Evolutionary conservation across 2,113 vertebrate species (phyloP).

Genomic region (Leucopsar rothschildi): DNA sequence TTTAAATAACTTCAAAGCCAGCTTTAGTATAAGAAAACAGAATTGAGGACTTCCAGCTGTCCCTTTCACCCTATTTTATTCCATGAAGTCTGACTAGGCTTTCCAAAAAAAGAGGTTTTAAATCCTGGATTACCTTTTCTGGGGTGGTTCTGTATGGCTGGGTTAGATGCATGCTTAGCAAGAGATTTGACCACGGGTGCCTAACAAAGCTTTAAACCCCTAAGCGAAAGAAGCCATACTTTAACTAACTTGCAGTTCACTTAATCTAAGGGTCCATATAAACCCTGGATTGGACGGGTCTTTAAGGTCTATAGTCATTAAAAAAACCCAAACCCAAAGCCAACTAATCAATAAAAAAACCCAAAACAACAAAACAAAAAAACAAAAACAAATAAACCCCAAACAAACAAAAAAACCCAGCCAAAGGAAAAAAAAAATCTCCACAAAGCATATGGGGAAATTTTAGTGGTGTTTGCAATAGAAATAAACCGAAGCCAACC

Average conservation of each 20-base stretch:
- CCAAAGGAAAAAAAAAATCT: neutral
- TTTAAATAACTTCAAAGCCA: neutral
- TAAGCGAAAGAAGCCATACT: neutral
- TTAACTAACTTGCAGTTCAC: neutral
- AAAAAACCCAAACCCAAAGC: neutral
- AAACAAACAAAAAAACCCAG: neutral
- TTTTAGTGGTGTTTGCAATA: neutral
- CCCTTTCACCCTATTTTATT: neutral
- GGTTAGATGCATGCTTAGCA: neutral
- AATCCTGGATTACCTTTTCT: neutral
- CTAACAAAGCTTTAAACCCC: neutral
- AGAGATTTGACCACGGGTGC: accelerated
- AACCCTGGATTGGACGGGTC: neutral
- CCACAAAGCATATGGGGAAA: neutral
- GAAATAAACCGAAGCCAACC: neutral
- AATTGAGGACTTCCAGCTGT: neutral
- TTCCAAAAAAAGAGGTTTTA: neutral
- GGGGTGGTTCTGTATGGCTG: neutral
- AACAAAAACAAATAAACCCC: neutral
- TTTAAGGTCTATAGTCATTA: neutral
- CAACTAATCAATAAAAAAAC: neutral
- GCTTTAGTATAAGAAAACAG: neutral
- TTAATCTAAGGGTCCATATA: neutral
- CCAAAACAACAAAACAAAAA: neutral
- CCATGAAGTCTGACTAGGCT: neutral